Evolutionary conservation across 2,888 invertebrate species (phyloP).

Genomic region (Aricia artaxerxes): DNA sequence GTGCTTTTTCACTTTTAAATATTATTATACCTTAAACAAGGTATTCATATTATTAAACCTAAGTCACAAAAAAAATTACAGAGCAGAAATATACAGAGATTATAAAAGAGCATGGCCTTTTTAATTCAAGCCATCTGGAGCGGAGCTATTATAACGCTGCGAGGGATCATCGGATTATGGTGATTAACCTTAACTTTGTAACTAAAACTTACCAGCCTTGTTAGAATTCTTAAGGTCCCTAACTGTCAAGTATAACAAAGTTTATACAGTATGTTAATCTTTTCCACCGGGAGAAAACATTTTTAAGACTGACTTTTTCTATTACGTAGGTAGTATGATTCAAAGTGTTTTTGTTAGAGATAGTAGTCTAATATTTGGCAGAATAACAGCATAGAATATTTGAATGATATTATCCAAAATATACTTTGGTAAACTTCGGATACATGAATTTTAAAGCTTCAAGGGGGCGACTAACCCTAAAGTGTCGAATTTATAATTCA

Average conservation of each 20-base stretch:
- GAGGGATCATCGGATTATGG: slow-evolving; percentile 28
- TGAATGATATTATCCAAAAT: no score
- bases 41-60: neutral
- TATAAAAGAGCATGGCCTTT: slow-evolving; percentile 25
- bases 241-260: slow-evolving; percentile 27
- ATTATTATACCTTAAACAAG: no score
- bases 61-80: neutral
- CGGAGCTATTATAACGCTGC: slow-evolving; percentile 27
- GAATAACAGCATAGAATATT: no score
- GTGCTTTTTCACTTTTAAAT: no score
- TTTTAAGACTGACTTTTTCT: neutral
- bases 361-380: neutral
- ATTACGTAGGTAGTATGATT: neutral
- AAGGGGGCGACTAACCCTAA: no score
- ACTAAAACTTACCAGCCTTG: slow-evolving; percentile 20
- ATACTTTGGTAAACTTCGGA: no score
- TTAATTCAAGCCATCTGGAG: slow-evolving; percentile 29
- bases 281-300: slow-evolving; percentile 24
- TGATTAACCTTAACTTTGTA: slow-evolving; percentile 31
- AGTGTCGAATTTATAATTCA: no score
- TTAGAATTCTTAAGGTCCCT: slow-evolving; percentile 26
- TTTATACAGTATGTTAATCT: slow-evolving; percentile 22
- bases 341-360: neutral
- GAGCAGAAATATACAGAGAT: slow-evolving; percentile 6
- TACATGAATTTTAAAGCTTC: no score